A percentile compares a stretch with the other conserved stretches of the same genome.
These are phyloP conservation scores for Oasisia sp. DNA, from an alignment of 2,888 invertebrate species.

Conservation along the genomic window DNA sequence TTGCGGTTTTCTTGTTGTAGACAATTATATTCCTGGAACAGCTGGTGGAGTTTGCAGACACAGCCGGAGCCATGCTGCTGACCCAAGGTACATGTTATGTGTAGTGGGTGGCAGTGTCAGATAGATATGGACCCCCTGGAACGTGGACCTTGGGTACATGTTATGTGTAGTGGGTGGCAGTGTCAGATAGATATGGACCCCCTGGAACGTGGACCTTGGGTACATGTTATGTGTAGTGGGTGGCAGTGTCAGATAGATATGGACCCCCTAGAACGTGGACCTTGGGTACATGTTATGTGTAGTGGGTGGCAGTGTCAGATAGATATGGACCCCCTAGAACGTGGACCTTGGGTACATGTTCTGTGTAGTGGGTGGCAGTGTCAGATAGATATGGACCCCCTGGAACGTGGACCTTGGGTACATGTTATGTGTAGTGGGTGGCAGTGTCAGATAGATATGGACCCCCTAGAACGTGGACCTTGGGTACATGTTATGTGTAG, in stretches of 20 bases:
- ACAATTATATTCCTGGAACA: conserved; percentile 85
- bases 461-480: no score
- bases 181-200: not conserved
- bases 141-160: conserved; percentile 43
- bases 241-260: not conserved
- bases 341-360: no score
- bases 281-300: conserved; percentile 44
- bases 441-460: no score
- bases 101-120: not conserved
- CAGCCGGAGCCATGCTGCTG: conserved; percentile 64
- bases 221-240: conserved; percentile 29
- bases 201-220: conserved; percentile 40
- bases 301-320: not conserved
- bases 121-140: not conserved
- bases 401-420: no score
- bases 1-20: conserved; percentile 62
- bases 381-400: no score
- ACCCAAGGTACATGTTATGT: conserved; percentile 54
- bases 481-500: no score
- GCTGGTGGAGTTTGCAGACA: conserved; percentile 69
- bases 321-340: not conserved
- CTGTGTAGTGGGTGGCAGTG: no score
- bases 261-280: not conserved
- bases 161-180: not conserved
- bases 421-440: no score